phyloP scores from a whole-genome alignment of 2,797 vertebrate genomes.

The Pangasius krempfi region DNA sequence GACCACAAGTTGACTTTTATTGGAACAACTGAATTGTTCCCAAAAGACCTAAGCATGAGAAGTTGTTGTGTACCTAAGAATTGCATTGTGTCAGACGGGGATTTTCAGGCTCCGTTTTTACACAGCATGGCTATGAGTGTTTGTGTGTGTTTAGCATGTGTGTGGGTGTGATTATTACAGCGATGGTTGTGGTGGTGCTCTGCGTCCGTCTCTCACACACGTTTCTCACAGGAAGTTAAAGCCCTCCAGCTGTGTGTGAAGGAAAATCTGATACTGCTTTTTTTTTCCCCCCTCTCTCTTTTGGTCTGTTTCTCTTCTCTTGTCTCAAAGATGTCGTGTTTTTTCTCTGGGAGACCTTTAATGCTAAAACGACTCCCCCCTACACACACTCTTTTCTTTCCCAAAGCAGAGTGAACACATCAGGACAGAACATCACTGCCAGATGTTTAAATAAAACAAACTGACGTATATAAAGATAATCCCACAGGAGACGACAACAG shows the following conservation, averaged over 20 bases:
- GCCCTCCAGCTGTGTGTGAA: constrained; percentile 69
- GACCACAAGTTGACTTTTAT: constrained; percentile 14
- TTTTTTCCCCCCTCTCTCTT: constrained; percentile 56
- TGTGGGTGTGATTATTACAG: constrained; percentile 35
- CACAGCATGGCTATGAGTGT: constrained; percentile 13
- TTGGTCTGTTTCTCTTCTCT: constrained; percentile 57
- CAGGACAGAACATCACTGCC: constrained; percentile 66
- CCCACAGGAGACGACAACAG: constrained; percentile 34
- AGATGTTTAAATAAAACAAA: constrained; percentile 78
- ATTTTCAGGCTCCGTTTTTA: constrained; percentile 26
- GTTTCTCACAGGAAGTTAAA: constrained; percentile 70
- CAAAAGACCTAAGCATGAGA: not conserved
- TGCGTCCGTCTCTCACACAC: constrained; percentile 65
- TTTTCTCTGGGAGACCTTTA: constrained; percentile 33
- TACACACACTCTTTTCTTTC: constrained; percentile 52
- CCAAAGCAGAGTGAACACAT: constrained; percentile 51
- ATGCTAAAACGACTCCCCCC: constrained; percentile 42
- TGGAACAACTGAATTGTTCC: constrained; percentile 5
- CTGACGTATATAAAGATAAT: constrained; percentile 65
- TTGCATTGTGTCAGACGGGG: constrained; percentile 4
- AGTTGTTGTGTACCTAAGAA: not conserved
- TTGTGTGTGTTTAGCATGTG: constrained; percentile 23
- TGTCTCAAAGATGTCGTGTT: constrained; percentile 33
- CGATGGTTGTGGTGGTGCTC: constrained; percentile 29
- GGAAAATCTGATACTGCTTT: constrained; percentile 51